Evolutionary conservation across 2,113 vertebrate genomes (phyloP).

Genomic region (Hyla sarda): DNA sequence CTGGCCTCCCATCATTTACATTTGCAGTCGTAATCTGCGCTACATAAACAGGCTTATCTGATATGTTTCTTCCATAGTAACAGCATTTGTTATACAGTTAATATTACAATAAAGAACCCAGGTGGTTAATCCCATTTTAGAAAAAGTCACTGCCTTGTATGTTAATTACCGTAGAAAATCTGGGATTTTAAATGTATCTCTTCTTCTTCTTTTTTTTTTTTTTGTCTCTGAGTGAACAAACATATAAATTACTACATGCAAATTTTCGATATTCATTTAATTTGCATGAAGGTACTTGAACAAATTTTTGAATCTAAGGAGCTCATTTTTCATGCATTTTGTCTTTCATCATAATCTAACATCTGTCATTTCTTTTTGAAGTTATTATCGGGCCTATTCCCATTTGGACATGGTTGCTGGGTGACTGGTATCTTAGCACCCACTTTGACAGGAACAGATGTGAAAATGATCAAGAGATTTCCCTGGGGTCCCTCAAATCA

Average conservation of each 20-base stretch:
- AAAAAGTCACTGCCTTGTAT: constrained; percentile 83
- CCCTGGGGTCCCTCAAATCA: constrained; percentile 99
- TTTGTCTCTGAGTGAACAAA: constrained; percentile 69
- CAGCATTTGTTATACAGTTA: constrained; percentile 15
- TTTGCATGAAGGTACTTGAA: constrained; percentile 97
- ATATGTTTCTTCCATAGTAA: constrained; percentile 10
- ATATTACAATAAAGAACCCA: constrained; percentile 83
- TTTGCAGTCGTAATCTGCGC: not conserved
- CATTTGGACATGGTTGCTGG: constrained; percentile 99
- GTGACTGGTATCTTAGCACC: constrained; percentile 99
- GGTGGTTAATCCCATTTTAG: constrained; percentile 90
- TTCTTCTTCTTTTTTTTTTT: constrained; percentile 71
- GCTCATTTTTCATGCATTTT: constrained; percentile 92
- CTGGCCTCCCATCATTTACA: not conserved
- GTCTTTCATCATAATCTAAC: constrained; percentile 99
- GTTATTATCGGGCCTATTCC: constrained; percentile 99
- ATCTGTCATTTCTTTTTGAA: constrained; percentile 99
- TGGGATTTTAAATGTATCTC: constrained; percentile 67
- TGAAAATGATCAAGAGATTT: constrained; percentile 99
- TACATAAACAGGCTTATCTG: constrained; percentile 10
- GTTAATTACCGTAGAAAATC: constrained; percentile 76
- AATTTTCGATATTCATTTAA: constrained; percentile 88
- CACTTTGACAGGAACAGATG: constrained; percentile 99
- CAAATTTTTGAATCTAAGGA: constrained; percentile 97
- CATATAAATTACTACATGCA: constrained; percentile 79